phyloP scores from a whole-genome alignment of 2,888 invertebrate species.

The Troides helena region DNA sequence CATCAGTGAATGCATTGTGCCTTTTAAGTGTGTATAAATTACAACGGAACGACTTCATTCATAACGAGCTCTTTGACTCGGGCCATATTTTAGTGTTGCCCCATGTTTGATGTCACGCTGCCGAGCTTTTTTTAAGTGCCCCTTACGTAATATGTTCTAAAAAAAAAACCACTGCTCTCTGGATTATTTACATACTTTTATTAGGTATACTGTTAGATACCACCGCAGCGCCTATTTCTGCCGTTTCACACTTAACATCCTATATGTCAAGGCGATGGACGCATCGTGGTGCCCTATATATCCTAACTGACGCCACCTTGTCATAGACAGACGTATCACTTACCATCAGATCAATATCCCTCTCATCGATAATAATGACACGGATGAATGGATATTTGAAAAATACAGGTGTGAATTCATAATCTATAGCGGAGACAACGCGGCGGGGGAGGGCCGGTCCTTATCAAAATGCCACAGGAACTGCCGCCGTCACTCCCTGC shows the following conservation, averaged over 20 bases:
- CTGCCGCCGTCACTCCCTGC: conserved; percentile 47
- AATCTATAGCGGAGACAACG: conserved; percentile 31
- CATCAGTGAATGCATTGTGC: conserved; percentile 29
- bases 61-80: conserved; percentile 28
- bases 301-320: no score
- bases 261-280: no score
- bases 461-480: conserved; percentile 42
- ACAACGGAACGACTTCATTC: conserved; percentile 29
- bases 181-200: no score
- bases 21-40: conserved; percentile 29
- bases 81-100: conserved; percentile 21
- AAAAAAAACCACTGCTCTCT: no score
- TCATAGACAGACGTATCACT: no score
- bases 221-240: no score
- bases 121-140: conserved; percentile 7
- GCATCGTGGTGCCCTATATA: no score
- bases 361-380: no score
- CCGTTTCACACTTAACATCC: no score
- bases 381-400: neutral
- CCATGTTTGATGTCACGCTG: conserved; percentile 23
- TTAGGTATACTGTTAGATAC: no score
- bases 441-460: conserved; percentile 33
- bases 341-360: no score
- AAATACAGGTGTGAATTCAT: conserved; percentile 21
- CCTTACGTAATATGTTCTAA: neutral